Percentiles rank a stretch among this genome's conserved stretches.
Evolutionary conservation across 2,888 invertebrate genomes (phyloP).

Genomic region (Urechis unicinctus): DNA sequence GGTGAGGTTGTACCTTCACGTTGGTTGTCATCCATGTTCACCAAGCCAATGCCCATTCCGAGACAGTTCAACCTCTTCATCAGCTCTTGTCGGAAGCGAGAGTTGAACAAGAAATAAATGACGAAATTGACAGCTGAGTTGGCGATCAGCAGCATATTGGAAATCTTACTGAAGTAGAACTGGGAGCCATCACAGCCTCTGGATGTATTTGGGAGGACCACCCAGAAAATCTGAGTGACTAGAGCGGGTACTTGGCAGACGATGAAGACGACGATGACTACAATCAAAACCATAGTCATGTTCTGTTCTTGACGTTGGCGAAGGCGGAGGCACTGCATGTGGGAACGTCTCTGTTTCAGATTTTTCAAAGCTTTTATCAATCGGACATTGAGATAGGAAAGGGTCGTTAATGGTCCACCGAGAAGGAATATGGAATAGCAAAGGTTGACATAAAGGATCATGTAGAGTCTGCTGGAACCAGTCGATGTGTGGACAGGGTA

Average conservation of each 20-base stretch:
- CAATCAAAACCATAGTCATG: constrained; percentile 25
- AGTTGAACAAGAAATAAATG: constrained; percentile 24
- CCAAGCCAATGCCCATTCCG: no score
- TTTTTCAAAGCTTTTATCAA: constrained; percentile 23
- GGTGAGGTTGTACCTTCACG: no score
- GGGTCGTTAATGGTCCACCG: constrained; percentile 18
- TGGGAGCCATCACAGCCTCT: constrained; percentile 23
- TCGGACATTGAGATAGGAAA: constrained; percentile 21
- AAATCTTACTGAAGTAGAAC: constrained; percentile 21
- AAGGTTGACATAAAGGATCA: constrained; percentile 11
- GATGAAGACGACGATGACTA: constrained; percentile 24
- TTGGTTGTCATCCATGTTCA: no score
- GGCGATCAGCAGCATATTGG: constrained; percentile 21
- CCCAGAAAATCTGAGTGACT: constrained; percentile 24
- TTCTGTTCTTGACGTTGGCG: constrained; percentile 25
- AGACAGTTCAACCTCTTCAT: no score
- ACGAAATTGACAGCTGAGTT: constrained; percentile 24
- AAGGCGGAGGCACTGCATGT: constrained; percentile 17
- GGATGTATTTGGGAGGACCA: constrained; percentile 12
- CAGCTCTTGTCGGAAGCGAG: constrained; percentile 19
- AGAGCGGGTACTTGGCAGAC: constrained; percentile 24
- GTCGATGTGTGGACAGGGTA: no score
- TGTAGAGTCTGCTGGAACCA: constrained; percentile 14
- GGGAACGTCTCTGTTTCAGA: constrained; percentile 13
- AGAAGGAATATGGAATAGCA: constrained; percentile 20